Conservation (phyloP, 2,888 invertebrate species). For the Agrotis puta region DNA sequence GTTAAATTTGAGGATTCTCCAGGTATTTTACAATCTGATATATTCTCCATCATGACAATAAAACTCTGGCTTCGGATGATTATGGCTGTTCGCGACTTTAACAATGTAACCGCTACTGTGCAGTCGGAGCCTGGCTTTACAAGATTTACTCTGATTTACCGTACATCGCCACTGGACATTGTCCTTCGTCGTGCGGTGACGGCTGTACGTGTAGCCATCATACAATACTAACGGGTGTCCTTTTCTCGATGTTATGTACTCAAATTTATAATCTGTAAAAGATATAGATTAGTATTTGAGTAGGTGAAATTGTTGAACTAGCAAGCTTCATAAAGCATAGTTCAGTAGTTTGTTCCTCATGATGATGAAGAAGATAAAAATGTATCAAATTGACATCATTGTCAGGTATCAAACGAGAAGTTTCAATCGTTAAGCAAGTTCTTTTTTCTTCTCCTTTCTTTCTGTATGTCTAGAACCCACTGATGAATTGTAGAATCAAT, state of each 20-base stretch:
- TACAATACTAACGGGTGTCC: slow-evolving; percentile 4
- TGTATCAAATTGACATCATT: too few relatives aligned
- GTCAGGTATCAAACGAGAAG: too few relatives aligned
- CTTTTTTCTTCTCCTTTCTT: too few relatives aligned
- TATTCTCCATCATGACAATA: neutral
- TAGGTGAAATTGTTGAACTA: too few relatives aligned
- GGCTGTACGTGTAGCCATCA: slow-evolving; percentile 15
- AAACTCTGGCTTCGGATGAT: slow-evolving; percentile 17
- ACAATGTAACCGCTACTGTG: slow-evolving; percentile 2
- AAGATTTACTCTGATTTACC: slow-evolving; percentile 12
- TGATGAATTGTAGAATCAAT: too few relatives aligned
- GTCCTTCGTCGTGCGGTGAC: neutral
- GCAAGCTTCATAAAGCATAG: too few relatives aligned
- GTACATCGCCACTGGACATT: slow-evolving; percentile 30
- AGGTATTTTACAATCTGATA: neutral
- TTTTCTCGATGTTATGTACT: slow-evolving; percentile 25
- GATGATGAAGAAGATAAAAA: too few relatives aligned
- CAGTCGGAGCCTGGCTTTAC: slow-evolving; percentile 17
- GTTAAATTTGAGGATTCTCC: neutral
- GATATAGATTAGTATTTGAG: neutral
- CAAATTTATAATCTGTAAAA: slow-evolving; percentile 15
- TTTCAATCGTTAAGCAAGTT: too few relatives aligned
- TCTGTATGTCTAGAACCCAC: too few relatives aligned
- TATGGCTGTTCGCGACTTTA: neutral
- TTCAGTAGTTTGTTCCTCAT: too few relatives aligned